Base-by-base conservation (phyloP, 2,888 invertebrate species). In the Pachycephus smyrnensis region DNA sequence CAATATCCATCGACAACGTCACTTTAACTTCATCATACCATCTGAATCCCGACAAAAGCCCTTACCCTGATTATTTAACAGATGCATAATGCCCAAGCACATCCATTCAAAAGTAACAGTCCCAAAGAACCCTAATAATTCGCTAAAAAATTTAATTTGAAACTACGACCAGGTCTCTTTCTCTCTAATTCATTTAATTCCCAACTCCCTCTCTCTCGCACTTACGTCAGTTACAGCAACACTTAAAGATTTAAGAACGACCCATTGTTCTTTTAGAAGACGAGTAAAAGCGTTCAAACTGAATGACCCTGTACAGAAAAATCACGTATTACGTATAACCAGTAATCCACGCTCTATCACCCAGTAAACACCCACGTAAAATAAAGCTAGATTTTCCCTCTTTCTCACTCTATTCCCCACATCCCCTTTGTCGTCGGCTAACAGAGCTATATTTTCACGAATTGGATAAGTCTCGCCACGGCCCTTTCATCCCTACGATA, bases 301-400 rank as follows among this genome's bases (percentile, higher is more conserved):
- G 23, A 69, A 11, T 32, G 76, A 23, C 76, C 55, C 74, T 68
- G 69, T 31, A 78, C 73, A 69, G 37, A 73, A 75, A 78, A 37
- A 73, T 37, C 73, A 69, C 73, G 73, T 71, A 23, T 71, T 15
- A 76, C 31, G 71, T 68, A 55, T 71, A 36, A 75, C 75, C 32
- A 30, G 31, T 40, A 40, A 11, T 15, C 23, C 4, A 32, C 15
- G 37, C 12, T 55, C 23, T 55, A 55, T 23, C 55, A 9, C 6
- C 15, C 55, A 23, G 23, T 9, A 55, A 55, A 55, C 23, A 23
- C 23, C 6, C 15, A 23, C 23, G 23, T 55, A 23, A 55, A 55
- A 9, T 55, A 1, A 55, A 55, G 6, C 9, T 55, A 9, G 23
- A 55, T 55, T 55, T 55, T 15, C 9, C 15, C 23, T 6, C 55